Base-by-base conservation (phyloP, 2,888 invertebrate genomes). In the Agrypnus murinus region DNA sequence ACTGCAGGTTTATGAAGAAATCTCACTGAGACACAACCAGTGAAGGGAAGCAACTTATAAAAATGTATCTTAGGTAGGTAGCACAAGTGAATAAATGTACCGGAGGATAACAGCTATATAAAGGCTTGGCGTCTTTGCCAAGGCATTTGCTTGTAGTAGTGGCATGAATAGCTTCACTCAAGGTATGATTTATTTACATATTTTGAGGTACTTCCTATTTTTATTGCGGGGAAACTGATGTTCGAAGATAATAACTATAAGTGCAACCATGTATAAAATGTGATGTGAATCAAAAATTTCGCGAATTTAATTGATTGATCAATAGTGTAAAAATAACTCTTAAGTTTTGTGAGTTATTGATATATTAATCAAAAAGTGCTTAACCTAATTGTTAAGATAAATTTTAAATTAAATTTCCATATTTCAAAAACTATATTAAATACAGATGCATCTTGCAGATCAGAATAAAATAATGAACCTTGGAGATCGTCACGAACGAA, bases 81-180 rank as follows among this genome's bases (percentile, higher is more conserved):
- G 74, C 65, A 75, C 63, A 72, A 69, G 73, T 74, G 73, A 73
- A 74, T 67, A 75, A 66, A 66, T 50, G 71, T 69, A 69, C 65
- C 67, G 67, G 67, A 70, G 71, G 71, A 63, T 65, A 75, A 71
- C 69, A 70, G 75, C 73, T 77, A 77, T 78, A 78, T 78, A 78
- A 77, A 78, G 76, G 72, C 75, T 70, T 70, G 73, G 67, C 71
- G 71, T 74, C 75, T 73, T 72, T 74, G 73, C 72, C 66, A 75
- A 72, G 72, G 75, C 77, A 77, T 78, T 78, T 78, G 74, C 76
- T 77, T 73, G 77, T 77, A 75, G 77, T 77, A 77, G 76, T 77
- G 74, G 77, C 77, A 77, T 75, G 77, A 77, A 75, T 73, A 74
- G 67, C 72, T 74, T 72, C 66, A 69, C 71, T 74, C 69, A 71